Evolutionary conservation across 2,797 vertebrate genomes (phyloP), one percentile per base, ranked within the genome.

Genomic region (Danio tinwini): DNA sequence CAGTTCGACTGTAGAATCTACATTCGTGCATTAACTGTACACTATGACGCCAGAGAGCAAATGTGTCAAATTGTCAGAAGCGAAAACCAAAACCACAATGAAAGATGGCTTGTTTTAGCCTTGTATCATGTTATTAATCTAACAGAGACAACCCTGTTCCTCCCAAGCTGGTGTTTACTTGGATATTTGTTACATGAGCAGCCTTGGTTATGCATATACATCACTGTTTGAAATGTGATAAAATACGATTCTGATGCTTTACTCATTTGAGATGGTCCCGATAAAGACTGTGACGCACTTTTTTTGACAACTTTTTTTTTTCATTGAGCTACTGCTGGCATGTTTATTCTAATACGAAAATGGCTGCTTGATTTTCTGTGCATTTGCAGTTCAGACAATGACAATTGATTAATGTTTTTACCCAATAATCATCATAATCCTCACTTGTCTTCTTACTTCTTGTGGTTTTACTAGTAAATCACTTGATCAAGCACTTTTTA

Each of bases 101-200:
- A 12, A 6, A n/a, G 62, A 13, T 3, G 62, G 40, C 58, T 74
- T 29, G 29, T 62, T 62, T 67, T 56, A 56, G 10, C 14, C 19
- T 56, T 7, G 10, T 76, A 45, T 56, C 74, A 67, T 6, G 19
- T 56, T 45, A 39, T 65, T 44, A 21, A 76, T 76, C 74, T 67
- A 45, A 56, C 14, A 37, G 14, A 59, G 71, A n/a, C 8, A 5
- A 16, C 40, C 59, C 16, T 4, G 0, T 42, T 42, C 3, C 29
- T 12, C 4, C 7, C 14, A 12, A 7, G 10, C 37, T 40, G 10
- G n/a, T 39, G 37, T 64, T 63, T 21, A 44, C n/a, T 53, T 53
- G 9, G 9, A 44, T 29, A 6, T 64, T 16, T 53, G 47, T 64
- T 64, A n/a, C 13, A 42, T 29, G 2, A 44, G 45, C 39, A 3